Evolutionary conservation across 2,113 vertebrate genomes (phyloP), one percentile per base, ranked within the genome.

Genomic region (Chinchilla lanigera): DNA sequence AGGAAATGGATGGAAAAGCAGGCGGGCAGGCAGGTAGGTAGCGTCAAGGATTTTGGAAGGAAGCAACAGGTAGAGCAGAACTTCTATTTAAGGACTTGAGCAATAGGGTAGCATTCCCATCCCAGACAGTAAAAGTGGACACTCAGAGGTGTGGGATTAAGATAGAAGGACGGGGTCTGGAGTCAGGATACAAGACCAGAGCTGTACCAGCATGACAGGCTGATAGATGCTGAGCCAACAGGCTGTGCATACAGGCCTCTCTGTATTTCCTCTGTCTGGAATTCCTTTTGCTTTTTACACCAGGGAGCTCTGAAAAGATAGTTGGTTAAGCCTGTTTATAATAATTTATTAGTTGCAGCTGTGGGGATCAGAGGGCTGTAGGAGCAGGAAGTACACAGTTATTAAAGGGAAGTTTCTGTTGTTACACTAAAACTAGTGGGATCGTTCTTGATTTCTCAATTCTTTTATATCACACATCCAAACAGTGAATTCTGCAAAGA

Each of bases 331-430:
- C 60, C 56, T 96, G 69, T 82, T 95, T 78, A 54, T 38, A 84
- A 47, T 28, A 63, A 93, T 87, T 91, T 89, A 75, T 86, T 93
- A 82, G 52, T 94, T 73, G 95, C 89, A 84, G 41, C 83, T 94
- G 71, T 52, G 71, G 56, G 30, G 73, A 38, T 24, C 86, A 50
- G 84, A 0, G 12, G 63, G n/a, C 44, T 86, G 41, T 75, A 50
- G 71, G 41, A 71, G 24, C 47, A 95, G 89, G 78, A 91, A 89
- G 86, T 90, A 61, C 78, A 75, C 81, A 58, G 2, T 90, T 94
- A 87, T 78, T 77, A 89, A 95, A 84, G 81, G 47, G n/a, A 82
- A 86, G 52, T 77, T 80, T 69, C 75, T 82, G 44, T 60, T 61
- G 56, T 63, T 14, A 61, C 24, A n/a, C 54, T 86, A 85, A 89